Base-by-base conservation (phyloP, 2,113 vertebrate species). In the Sprattus sprattus region DNA sequence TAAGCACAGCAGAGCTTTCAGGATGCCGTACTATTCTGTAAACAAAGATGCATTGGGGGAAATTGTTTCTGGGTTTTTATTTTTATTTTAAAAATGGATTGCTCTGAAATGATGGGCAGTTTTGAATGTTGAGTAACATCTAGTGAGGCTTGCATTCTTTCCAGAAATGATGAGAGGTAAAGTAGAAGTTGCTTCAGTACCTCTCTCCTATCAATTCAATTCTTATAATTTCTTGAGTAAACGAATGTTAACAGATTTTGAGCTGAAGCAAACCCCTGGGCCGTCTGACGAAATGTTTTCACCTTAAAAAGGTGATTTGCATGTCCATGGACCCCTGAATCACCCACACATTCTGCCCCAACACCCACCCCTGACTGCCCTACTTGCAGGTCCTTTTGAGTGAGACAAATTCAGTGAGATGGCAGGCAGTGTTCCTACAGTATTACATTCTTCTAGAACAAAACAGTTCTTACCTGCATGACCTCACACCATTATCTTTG, bases 11-110 rank as follows among this genome's bases (percentile, higher is more conserved):
- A 60, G 49, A 44, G 39, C 64, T 80, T 83, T n/a, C 49, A 57
- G 81, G 25, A 60, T 64, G 64, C 81, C 46, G 83, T 28, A 57
- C 28, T 82, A 11, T 44, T 45, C 83, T 20, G 64, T 45, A 50
- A 45, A 85, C 81, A 85, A 52, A 78, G 64, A 86, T 11, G 39
- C 45, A 11, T 82, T 47, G n/a, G 32, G 32, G 67, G 49, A 49
- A 52, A 81, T 57, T 11, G 45, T 46, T 46, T 78, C 11, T 57
- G 60, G 13, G 50, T 83, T 85, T 82, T 85, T 82, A 7, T 20
- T 6, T 25, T 83, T 45, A 39, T 28, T 87, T 82, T 52, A 75
- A 6, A 5, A 78, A 78, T 5, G 28, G 16, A 39, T 39, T 5
- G 28, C 71, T 32, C 28, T 78, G 32, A 78, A 39, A 78, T 13